A percentile compares a stretch with the other conserved stretches of the same genome.
Evolutionary conservation across 2,888 invertebrate genomes (phyloP).

Genomic region (Chloromyia formosa): DNA sequence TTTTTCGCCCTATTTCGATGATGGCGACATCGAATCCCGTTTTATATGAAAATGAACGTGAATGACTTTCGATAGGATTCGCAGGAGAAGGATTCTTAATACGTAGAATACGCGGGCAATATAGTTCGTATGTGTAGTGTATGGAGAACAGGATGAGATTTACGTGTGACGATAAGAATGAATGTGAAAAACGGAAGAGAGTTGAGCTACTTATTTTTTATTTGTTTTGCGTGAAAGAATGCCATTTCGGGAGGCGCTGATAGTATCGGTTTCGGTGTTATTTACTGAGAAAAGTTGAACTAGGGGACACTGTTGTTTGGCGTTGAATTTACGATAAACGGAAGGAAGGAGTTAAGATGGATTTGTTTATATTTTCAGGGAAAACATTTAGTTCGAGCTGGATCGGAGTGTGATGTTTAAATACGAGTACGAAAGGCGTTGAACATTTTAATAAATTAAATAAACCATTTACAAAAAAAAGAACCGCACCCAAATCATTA

Average conservation of each 20-base stretch:
- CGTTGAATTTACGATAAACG: too few species aligned
- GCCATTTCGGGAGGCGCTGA: background rate
- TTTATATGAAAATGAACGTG: slow-evolving; percentile 10
- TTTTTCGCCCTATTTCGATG: background rate
- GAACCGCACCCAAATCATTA: too few species aligned
- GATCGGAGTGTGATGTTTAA: too few species aligned
- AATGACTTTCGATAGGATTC: background rate
- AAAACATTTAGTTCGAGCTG: too few species aligned
- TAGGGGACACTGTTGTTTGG: too few species aligned
- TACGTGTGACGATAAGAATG: slow-evolving; percentile 25
- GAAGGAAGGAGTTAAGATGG: too few species aligned
- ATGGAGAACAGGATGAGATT: slow-evolving; percentile 1
- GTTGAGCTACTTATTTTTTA: slow-evolving; percentile 10
- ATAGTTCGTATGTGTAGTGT: background rate
- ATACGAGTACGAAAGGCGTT: too few species aligned
- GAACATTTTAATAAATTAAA: too few species aligned
- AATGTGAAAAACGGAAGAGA: background rate
- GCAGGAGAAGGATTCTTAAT: background rate
- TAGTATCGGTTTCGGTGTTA: background rate
- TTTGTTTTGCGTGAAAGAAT: slow-evolving; percentile 11
- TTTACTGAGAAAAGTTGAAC: too few species aligned
- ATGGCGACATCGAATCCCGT: background rate
- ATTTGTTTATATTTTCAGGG: too few species aligned
- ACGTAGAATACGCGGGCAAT: background rate
- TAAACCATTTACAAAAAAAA: too few species aligned